Base-by-base conservation (phyloP, 2,797 vertebrate species). In the Acanthopagrus latus region DNA sequence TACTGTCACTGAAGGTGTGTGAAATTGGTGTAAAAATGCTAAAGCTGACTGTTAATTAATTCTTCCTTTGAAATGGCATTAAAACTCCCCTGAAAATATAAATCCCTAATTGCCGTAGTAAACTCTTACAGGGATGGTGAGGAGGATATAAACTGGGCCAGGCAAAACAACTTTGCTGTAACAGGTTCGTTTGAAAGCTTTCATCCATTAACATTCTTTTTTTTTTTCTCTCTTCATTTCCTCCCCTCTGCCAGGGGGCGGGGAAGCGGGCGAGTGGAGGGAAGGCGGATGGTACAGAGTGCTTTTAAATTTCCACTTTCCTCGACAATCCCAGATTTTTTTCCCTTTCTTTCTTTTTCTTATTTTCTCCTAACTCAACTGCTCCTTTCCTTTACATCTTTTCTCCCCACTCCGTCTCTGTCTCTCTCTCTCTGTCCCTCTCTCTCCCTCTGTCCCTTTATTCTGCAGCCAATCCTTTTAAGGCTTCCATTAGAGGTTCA, bases 51-150 rank as follows among this genome's bases (percentile, higher is more conserved):
- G 88, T 86, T 91, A 92, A 93, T 93, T 90, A 92, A 90, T 92
- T 91, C 82, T 81, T 86, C 85, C 91, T 93, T 93, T 93, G 90
- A 94, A 92, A 93, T 87, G 74, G 86, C 88, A 91, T 92, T 91
- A 91, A 88, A 88, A 85, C 70, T 89, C 86, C 87, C 86, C 86
- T 88, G 91, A 88, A 94, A 92, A 92, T 91, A 88, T 75, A 86
- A 89, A 92, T 86, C 78, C 77, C 86, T 90, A 90, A 90, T 92
- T 91, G 85, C 73, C 68, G 46, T 77, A 71, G 90, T 90, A 84
- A 90, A 90, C 78, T 88, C 85, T 85, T 86, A 64, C 66, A 86
- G 84, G 88, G 80, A 76, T n/a, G 47, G 74, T 55, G 76, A 83
- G 76, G 81, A 81, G 86, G 86, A 89, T 80, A 79, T 74, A 85